Base-by-base conservation (phyloP, 2,797 vertebrate genomes). In the Anabas testudineus region DNA sequence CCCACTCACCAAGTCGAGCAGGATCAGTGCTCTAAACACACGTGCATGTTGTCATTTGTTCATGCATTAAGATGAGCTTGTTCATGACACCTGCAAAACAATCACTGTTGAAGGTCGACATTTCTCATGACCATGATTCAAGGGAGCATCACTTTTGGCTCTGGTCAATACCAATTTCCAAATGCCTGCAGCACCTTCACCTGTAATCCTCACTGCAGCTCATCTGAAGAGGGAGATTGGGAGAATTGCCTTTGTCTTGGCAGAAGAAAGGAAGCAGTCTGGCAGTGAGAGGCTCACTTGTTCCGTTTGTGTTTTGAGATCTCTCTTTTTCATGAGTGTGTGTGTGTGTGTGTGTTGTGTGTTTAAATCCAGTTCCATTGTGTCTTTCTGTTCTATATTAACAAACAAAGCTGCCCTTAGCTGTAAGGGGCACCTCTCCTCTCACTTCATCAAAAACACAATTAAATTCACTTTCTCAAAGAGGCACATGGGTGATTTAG, bases 1-100 rank as follows among this genome's bases (percentile, higher is more conserved):
- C 55, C 61, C 7, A 19, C 26, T 61, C 7, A 19, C 26, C 71
- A 34, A 73, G 69, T 71, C 49, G 68, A 57, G 48, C 63, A 68
- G 64, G 67, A 78, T 78, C 55, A 63, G 0, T 14, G 47, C 78
- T 79, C 85, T 84, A 84, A 85, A 86, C 64, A 78, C 48, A 46
- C 22, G 59, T 7, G 18, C 48, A 2, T 22, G 37, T 52, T 19
- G 39, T 45, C 22, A 79, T 57, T 77, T 46, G 24, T 47, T 48
- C 54, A 14, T 57, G 60, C 67, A 77, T 24, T 71, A 66, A 67
- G 55, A 77, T 21, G 14, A 16, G 49, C 45, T 34, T 34, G 41
- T 10, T 30, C 18, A 51, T n/a, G n/a, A 46, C 39, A 47, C 51
- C 49, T 34, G 34, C 18, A 28, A 52, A 66, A 66, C 52, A 62